phyloP scores from a whole-genome alignment of 1,140 invertebrate genomes.

The Lysiphlebus fabarum region DNA sequence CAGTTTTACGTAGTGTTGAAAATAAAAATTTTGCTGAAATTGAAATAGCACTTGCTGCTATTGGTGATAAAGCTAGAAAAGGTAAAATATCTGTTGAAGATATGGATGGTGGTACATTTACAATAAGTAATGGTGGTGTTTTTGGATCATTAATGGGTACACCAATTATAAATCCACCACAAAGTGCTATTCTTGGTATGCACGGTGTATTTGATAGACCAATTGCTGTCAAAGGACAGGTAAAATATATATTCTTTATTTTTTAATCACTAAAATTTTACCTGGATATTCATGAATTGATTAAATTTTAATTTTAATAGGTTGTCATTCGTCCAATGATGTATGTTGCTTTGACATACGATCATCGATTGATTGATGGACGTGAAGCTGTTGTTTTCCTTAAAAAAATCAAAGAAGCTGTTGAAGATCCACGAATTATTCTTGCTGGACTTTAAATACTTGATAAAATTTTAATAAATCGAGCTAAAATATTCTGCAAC shows the following conservation, averaged over 20 bases:
- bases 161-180: slow-evolving; percentile 99
- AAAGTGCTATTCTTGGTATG: slow-evolving; percentile 99
- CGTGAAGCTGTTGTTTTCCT: slow-evolving; percentile 98
- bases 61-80: slow-evolving; percentile 91
- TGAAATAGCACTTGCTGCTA: slow-evolving; percentile 81
- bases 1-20: slow-evolving; percentile 94
- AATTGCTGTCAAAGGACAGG: slow-evolving; percentile 92
- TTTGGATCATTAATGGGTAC: slow-evolving; percentile 98
- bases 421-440: slow-evolving; percentile 94
- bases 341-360: slow-evolving; percentile 98
- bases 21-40: slow-evolving; percentile 96
- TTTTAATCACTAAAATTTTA: too few relatives aligned
- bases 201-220: slow-evolving; percentile 96
- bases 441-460: slow-evolving; percentile 76
- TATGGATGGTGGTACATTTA: slow-evolving; percentile 99
- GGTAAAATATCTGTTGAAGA: slow-evolving; percentile 93
- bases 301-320: too few relatives aligned
- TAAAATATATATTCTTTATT: too few relatives aligned
- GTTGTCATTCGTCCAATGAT: slow-evolving; percentile 99
- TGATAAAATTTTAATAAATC: not conserved
- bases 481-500: too few relatives aligned
- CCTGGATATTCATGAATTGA: too few relatives aligned
- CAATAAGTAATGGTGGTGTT: slow-evolving; percentile 99
- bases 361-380: slow-evolving; percentile 97
- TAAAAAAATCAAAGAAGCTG: slow-evolving; percentile 91